A percentile compares a stretch with the other conserved stretches of the same genome.
These are phyloP conservation scores for Gisinianus flammeolus DNA, from an alignment of 2,888 invertebrate genomes.

Conservation along the genomic window DNA sequence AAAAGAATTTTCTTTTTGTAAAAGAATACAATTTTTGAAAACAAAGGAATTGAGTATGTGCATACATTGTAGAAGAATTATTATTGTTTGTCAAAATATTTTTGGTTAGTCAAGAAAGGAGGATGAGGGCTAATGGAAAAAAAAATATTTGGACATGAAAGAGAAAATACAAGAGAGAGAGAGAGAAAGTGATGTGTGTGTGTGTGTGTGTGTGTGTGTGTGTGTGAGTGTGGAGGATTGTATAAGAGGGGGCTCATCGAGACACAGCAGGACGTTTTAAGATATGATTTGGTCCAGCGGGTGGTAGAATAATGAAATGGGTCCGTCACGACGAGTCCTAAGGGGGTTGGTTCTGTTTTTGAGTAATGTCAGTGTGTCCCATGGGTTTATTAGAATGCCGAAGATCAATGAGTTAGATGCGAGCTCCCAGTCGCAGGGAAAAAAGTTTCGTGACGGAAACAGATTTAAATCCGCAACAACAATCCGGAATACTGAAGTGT, in stretches of 20 bases:
- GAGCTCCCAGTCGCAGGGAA: slow-evolving; percentile 45
- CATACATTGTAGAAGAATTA: background rate
- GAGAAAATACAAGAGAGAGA: too few relatives aligned
- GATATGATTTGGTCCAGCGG: too few relatives aligned
- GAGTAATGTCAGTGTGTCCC: slow-evolving; percentile 42
- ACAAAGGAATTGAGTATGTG: background rate
- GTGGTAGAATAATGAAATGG: slow-evolving; percentile 35
- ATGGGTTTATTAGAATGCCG: slow-evolving; percentile 52
- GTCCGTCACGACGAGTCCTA: slow-evolving; percentile 38
- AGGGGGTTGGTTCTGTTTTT: slow-evolving; percentile 28
- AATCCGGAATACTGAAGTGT: slow-evolving; percentile 51
- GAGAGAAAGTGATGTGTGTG: too few relatives aligned
- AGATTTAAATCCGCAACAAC: slow-evolving; percentile 48
- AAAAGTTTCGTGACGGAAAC: slow-evolving; percentile 53
- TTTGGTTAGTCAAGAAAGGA: too few relatives aligned
- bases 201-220: background rate
- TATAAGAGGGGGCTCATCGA: background rate
- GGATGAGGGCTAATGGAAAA: too few relatives aligned
- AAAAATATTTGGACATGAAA: too few relatives aligned
- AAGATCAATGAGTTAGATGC: slow-evolving; percentile 57
- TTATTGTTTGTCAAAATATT: too few relatives aligned
- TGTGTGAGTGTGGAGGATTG: background rate
- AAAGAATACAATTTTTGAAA: too few relatives aligned
- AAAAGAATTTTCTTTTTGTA: too few relatives aligned
- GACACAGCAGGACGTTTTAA: too few relatives aligned